Percentiles rank a stretch among this genome's conserved stretches.
Conservation (phyloP, 2,888 invertebrate genomes). For the Lissocephala sabroskyi region DNA sequence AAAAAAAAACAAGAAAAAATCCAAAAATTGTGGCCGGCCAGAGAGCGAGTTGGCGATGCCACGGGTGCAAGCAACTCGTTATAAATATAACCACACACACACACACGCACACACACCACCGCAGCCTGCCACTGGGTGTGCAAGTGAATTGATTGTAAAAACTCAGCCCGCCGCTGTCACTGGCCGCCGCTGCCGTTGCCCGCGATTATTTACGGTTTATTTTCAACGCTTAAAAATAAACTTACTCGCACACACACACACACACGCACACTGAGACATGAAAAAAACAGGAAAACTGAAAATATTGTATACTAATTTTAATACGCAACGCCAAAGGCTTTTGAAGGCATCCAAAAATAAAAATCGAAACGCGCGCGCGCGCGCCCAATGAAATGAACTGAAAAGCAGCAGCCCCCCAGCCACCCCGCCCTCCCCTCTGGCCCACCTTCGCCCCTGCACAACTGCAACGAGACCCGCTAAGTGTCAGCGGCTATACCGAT, state of each 20-base stretch:
- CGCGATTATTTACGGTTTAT: conserved; percentile 65
- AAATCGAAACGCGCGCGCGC: conserved; percentile 29
- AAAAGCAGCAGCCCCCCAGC: conserved; percentile 24
- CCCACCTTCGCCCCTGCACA: too few relatives aligned
- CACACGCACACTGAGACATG: conserved; percentile 32
- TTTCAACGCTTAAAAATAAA: conserved; percentile 63
- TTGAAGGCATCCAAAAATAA: conserved; percentile 44
- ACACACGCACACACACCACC: conserved; percentile 21
- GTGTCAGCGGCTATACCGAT: too few relatives aligned
- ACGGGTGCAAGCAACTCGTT: conserved; percentile 59
- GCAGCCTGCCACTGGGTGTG: conserved; percentile 17
- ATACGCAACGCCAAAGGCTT: conserved; percentile 59
- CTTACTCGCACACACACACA: conserved; percentile 11
- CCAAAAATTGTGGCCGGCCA: not conserved
- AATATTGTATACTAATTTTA: conserved; percentile 66
- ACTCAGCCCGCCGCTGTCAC: conserved; percentile 6
- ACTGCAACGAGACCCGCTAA: conserved; percentile 14
- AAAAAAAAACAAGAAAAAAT: not conserved
- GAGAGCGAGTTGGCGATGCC: not conserved
- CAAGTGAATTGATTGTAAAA: conserved; percentile 61
- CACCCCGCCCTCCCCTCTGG: too few relatives aligned
- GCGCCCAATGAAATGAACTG: conserved; percentile 32
- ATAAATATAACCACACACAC: conserved; percentile 57
- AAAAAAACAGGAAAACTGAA: conserved; percentile 33
- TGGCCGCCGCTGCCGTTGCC: conserved; percentile 21